Base-by-base conservation (phyloP, 2,888 invertebrate species). In the Limulus polyphemus region DNA sequence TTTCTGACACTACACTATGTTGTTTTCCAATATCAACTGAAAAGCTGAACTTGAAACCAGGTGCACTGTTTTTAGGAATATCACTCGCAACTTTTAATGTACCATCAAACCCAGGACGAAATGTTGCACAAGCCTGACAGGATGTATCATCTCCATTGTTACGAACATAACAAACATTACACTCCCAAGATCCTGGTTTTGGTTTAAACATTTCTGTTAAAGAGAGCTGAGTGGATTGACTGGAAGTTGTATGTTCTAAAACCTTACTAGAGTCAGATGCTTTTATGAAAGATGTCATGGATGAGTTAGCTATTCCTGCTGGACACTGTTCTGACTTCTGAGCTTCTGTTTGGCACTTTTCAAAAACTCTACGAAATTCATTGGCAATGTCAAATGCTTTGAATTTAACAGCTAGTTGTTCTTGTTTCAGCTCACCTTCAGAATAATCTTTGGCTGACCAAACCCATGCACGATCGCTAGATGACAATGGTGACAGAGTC, bases 391-490 rank as follows among this genome's bases (percentile, higher is more conserved):
- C 66, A 47, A 50, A 48, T 56, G 59, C 65, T 58, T 89, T 89
- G 73, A 93, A 92, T 62, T 84, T 81, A 50, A 87, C 80, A 16
- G 87, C 85, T 68, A 92, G 84, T 63, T 85, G 81, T 77, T 89
- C 88, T 0, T 82, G 75, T 55, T 81, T 79, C 54, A 86, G 72
- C 72, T 83, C 84, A 56, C 84, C 86, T 56, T 81, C 81, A 9
- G 74, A 69, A 67, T 67, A 74, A 67, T 77, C 76, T 32, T 70
- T 64, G 10, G 74, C 75, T 61, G 68, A 69, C 76, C 76, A 77
- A 59, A 70, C 70, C 67, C 74, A 68, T 14, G 73, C 69, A 47
- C 70, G 72, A 46, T 71, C 69, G 48, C 69, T 70, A 2, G 65
- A 69, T 46, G 70, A 65, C 60, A 73, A 62, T n/a, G 72, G 72